Base-by-base conservation (phyloP, 2,888 invertebrate species). In the Pollenia amentaria region DNA sequence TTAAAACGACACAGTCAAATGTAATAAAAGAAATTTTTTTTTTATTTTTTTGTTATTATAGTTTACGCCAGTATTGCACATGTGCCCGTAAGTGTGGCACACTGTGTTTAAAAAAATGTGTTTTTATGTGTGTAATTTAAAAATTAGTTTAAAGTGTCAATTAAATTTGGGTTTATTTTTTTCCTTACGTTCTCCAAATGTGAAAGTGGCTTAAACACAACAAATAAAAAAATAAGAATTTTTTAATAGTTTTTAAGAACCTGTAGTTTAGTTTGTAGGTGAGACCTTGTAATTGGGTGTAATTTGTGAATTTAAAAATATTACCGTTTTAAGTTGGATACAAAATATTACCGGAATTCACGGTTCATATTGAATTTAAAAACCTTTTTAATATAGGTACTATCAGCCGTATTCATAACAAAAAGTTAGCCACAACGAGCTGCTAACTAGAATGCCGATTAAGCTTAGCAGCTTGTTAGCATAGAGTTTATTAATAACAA, bases 101-200 rank as follows among this genome's bases (percentile, higher is more conserved):
- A 53, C 29, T 29, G 42, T 78, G 69, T 62, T 21, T n/a, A 70
- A 67, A 7, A 60, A 67, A 9, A 29, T 29, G 11, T 12, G 10
- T 29, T 70, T 57, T 81, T 75, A 55, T 64, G 53, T 18, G 53
- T 67, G 51, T 57, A 81, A 75, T 81, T 81, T 81, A 16, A 57
- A 81, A 81, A 81, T 65, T 75, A 42, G 81, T 73, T 53, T 75
- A 42, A 81, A 75, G 73, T 81, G 81, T 64, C 46, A 21, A 67
- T 75, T 57, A 48, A 57, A 42, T 29, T 65, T 4, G 14, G 21
- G 21, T 64, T 38, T 69, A 29, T 29, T 65, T 18, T 48, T 12
- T 79, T 48, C 9, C 18, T 14, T 12, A 21, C 21, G 60, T 62
- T 70, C 8, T 80, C 29, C 44, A 42, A 42, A n/a, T 53, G n/a